Evolutionary conservation across 2,113 vertebrate species (phyloP).

Genomic region (Trematocara stigmaticum): DNA sequence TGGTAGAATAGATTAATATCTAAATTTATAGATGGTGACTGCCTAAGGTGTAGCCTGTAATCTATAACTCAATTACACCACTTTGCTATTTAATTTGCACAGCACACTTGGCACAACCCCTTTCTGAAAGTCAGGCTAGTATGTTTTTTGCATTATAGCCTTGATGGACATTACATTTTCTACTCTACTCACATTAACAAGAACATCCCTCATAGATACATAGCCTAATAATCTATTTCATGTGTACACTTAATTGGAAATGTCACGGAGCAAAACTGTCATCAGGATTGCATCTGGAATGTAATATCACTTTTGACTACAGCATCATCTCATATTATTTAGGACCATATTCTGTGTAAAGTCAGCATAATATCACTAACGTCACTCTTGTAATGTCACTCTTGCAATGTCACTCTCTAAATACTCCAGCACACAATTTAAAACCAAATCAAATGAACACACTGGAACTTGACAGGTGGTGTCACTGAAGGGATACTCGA

Average conservation of each 20-base stretch:
- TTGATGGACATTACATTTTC: neutral
- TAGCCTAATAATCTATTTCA: neutral
- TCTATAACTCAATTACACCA: slow-evolving; percentile 35
- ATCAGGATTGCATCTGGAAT: neutral
- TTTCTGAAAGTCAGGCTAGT: neutral
- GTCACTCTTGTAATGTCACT: neutral
- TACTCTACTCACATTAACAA: slow-evolving; percentile 6
- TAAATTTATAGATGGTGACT: slow-evolving; percentile 30
- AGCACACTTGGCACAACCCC: neutral
- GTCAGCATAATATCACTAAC: neutral
- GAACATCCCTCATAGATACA: neutral
- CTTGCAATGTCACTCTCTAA: neutral
- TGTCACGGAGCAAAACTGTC: neutral
- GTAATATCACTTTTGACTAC: neutral
- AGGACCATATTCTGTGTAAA: neutral
- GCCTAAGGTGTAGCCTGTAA: slow-evolving; percentile 47
- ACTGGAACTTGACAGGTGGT: neutral
- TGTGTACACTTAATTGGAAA: slow-evolving; percentile 1
- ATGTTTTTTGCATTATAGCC: neutral
- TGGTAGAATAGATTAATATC: slow-evolving; percentile 51
- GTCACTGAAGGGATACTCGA: neutral
- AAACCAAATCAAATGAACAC: neutral
- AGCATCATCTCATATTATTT: neutral
- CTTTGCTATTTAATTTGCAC: slow-evolving; percentile 24
- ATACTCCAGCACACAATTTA: neutral